These are phyloP conservation scores for Cryptus armator DNA, from an alignment of 2,888 invertebrate genomes.

Conservation along the genomic window DNA sequence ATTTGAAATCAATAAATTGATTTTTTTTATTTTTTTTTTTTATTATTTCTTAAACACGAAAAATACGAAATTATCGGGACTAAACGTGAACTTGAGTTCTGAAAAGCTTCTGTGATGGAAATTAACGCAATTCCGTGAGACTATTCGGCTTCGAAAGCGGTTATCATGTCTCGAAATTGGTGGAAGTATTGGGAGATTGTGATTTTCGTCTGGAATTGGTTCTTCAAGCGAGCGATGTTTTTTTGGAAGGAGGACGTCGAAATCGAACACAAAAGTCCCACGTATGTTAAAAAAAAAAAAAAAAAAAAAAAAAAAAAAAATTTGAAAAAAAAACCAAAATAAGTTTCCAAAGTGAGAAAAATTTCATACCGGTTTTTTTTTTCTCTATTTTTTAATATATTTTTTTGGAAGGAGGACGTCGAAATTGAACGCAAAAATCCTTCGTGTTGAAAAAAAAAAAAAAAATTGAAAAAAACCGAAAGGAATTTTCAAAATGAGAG, in stretches of 20 bases:
- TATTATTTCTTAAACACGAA: neutral
- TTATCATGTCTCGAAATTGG: conserved; percentile 58
- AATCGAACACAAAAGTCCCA: conserved; percentile 31
- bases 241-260: conserved; percentile 42
- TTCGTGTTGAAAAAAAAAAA: too few species aligned
- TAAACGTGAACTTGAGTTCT: neutral
- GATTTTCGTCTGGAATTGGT: conserved; percentile 68
- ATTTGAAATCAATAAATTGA: neutral
- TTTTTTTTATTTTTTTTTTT: neutral
- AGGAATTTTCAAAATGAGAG: neutral
- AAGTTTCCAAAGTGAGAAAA: neutral
- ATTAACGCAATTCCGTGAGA: conserved; percentile 22
- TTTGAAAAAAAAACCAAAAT: neutral
- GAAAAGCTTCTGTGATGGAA: neutral
- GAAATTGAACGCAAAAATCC: too few species aligned
- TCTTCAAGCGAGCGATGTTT: conserved; percentile 41
- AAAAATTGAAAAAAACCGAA: neutral
- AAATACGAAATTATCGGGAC: neutral
- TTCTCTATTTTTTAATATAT: neutral
- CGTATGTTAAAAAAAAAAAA: conserved; percentile 54
- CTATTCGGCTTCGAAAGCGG: neutral
- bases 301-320: conserved; percentile 14
- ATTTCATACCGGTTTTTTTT: neutral
- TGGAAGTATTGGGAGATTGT: conserved; percentile 63
- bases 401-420: neutral